These are phyloP conservation scores for Acleris holmiana DNA, from an alignment of 2,888 invertebrate species.

Conservation along the genomic window DNA sequence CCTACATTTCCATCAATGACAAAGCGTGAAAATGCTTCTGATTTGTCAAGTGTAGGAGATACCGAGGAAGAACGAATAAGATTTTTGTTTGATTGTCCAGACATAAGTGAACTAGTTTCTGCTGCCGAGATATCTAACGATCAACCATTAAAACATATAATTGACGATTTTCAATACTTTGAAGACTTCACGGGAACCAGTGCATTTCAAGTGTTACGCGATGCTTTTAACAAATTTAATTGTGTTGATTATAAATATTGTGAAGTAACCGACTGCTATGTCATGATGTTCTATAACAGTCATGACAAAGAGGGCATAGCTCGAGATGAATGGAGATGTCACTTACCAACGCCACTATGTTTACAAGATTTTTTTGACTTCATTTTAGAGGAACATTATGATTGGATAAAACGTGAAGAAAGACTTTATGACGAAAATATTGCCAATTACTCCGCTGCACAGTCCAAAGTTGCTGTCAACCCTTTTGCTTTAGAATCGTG, in stretches of 20 bases:
- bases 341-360: conserved; percentile 77
- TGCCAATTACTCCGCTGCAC: conserved; percentile 51
- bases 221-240: conserved; percentile 70
- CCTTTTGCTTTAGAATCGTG: conserved; percentile 56
- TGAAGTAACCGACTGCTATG: conserved; percentile 70
- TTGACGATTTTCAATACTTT: conserved; percentile 73
- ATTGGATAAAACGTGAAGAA: conserved; percentile 77
- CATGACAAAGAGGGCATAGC: conserved; percentile 68
- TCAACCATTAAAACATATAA: conserved; percentile 61
- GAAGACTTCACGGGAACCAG: conserved; percentile 66
- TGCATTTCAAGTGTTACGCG: conserved; percentile 65
- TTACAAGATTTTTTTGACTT: conserved; percentile 83
- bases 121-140: conserved; percentile 69
- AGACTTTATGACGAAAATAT: conserved; percentile 60
- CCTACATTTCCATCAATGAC: conserved; percentile 60
- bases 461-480: conserved; percentile 54
- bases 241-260: conserved; percentile 78
- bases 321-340: conserved; percentile 73
- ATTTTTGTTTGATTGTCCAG: conserved; percentile 71
- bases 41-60: conserved; percentile 43
- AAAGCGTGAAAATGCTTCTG: conserved; percentile 54
- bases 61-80: conserved; percentile 54
- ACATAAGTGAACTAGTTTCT: conserved; percentile 73
- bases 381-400: conserved; percentile 74
- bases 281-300: conserved; percentile 76